Conservation (phyloP, 2,888 invertebrate genomes). For the Shargacucullia verbasci region DNA sequence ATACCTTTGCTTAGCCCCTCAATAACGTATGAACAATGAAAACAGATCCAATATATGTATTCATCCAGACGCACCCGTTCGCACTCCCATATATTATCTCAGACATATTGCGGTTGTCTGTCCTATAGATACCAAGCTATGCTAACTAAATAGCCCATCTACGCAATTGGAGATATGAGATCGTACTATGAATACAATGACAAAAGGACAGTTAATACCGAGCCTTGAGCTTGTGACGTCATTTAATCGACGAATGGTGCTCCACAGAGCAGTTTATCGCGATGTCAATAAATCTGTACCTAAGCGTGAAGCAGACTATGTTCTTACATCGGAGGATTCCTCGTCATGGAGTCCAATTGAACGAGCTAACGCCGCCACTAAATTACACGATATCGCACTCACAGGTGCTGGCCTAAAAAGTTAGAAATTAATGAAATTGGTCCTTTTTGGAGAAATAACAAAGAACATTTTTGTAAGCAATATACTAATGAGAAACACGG, state of each 20-base stretch:
- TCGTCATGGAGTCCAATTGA: slow-evolving; percentile 61
- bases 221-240: slow-evolving; percentile 61
- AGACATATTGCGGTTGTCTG: slow-evolving; percentile 41
- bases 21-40: slow-evolving; percentile 40
- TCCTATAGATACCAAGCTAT: slow-evolving; percentile 24
- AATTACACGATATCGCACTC: slow-evolving; percentile 49
- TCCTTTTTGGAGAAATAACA: no score
- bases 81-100: slow-evolving; percentile 45
- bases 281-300: slow-evolving; percentile 79
- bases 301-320: slow-evolving; percentile 65
- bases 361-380: slow-evolving; percentile 48
- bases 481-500: no score
- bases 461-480: no score
- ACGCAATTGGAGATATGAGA: slow-evolving; percentile 35
- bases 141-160: slow-evolving; percentile 29
- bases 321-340: slow-evolving; percentile 68
- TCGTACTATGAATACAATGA: slow-evolving; percentile 55
- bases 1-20: slow-evolving; percentile 2
- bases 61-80: slow-evolving; percentile 25
- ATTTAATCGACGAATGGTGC: slow-evolving; percentile 78
- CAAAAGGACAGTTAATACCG: slow-evolving; percentile 68
- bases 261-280: slow-evolving; percentile 79
- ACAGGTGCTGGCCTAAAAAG: slow-evolving; percentile 31
- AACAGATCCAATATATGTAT: slow-evolving; percentile 18
- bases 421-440: slow-evolving; percentile 34